Percentiles rank a stretch among this genome's conserved stretches.
Evolutionary conservation across 2,113 vertebrate species (phyloP).

Genomic region (Syngnathus typhle): DNA sequence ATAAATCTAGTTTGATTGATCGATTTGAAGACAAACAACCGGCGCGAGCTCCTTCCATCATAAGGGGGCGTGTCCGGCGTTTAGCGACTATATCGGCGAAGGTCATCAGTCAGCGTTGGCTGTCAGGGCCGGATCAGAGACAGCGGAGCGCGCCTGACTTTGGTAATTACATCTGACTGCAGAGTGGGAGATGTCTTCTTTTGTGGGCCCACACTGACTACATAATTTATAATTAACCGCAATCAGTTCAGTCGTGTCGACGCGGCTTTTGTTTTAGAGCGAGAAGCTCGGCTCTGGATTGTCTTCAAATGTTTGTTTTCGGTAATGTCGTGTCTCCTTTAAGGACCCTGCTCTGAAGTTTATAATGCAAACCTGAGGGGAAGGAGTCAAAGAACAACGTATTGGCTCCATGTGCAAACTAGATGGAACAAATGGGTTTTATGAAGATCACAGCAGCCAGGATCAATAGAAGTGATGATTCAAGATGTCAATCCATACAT

Average conservation of each 20-base stretch:
- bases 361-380: slow-evolving; percentile 38
- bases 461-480: slow-evolving; percentile 67
- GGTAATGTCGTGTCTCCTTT: slow-evolving; percentile 19
- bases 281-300: background rate
- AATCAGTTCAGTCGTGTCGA: slow-evolving; percentile 56
- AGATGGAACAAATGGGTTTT: slow-evolving; percentile 58
- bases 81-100: slow-evolving; percentile 80
- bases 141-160: slow-evolving; percentile 80
- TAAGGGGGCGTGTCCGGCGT: slow-evolving; percentile 22
- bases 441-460: slow-evolving; percentile 61
- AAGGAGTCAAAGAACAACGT: slow-evolving; percentile 48
- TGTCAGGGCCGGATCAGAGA: slow-evolving; percentile 90
- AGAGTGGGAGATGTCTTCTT: slow-evolving; percentile 96
- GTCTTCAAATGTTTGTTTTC: background rate
- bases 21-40: too few relatives aligned
- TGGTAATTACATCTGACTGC: slow-evolving; percentile 99
- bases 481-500: slow-evolving; percentile 67
- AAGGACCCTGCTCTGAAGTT: slow-evolving; percentile 24
- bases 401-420: slow-evolving; percentile 64
- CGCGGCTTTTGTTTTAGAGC: slow-evolving; percentile 49
- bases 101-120: slow-evolving; percentile 96
- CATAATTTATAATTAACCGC: slow-evolving; percentile 91
- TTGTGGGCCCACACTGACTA: slow-evolving; percentile 92
- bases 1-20: too few relatives aligned
- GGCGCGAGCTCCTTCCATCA: background rate